Percentiles rank a stretch among this genome's conserved stretches.
phyloP scores from a whole-genome alignment of 1,140 invertebrate genomes.

The Tetraneura akinire region DNA sequence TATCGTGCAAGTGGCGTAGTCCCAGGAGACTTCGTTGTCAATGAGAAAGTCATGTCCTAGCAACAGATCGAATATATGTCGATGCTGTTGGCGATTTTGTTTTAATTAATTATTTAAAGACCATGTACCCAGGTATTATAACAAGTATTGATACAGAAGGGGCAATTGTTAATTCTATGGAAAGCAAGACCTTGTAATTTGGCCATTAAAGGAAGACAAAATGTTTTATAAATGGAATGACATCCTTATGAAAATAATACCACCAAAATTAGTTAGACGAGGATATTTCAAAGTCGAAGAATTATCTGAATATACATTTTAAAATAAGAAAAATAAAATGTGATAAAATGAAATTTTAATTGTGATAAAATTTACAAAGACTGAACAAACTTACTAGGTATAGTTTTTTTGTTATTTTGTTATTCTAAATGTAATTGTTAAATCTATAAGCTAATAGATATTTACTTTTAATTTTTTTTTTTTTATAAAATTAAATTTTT shows the following conservation, averaged over 20 bases:
- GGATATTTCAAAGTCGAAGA: constrained; percentile 23
- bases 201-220: constrained; percentile 6
- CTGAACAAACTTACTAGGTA: background rate
- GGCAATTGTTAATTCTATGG: constrained; percentile 10
- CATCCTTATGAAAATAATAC: constrained; percentile 12
- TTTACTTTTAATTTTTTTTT: too few relatives aligned
- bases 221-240: constrained; percentile 13
- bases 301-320: constrained; percentile 15
- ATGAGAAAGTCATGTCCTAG: too few relatives aligned
- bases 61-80: too few relatives aligned
- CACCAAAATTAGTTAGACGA: constrained; percentile 1
- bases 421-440: too few relatives aligned
- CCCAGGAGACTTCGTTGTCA: too few relatives aligned
- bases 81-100: too few relatives aligned
- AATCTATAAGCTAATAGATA: too few relatives aligned
- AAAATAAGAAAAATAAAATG: too few relatives aligned
- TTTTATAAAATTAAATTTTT: too few relatives aligned
- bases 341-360: background rate
- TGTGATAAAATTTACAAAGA: background rate
- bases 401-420: background rate
- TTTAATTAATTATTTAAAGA: background rate
- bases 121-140: background rate
- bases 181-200: constrained; percentile 17
- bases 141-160: background rate
- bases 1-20: too few relatives aligned